phyloP scores from a whole-genome alignment of 2,888 invertebrate genomes.

The Zonitis immaculata region DNA sequence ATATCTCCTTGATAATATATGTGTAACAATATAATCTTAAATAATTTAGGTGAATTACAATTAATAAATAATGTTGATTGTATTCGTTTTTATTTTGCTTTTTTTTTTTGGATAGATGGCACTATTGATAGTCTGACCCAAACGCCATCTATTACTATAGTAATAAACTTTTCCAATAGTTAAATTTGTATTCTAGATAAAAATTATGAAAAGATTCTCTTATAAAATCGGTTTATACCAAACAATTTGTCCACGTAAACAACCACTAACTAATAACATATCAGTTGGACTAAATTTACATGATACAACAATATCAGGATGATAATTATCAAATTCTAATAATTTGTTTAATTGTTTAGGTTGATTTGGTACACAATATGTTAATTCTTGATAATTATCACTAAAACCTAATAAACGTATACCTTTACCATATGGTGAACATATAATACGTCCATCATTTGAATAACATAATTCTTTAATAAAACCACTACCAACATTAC shows the following conservation, averaged over 20 bases:
- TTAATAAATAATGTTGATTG: background rate
- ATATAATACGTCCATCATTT: slow-evolving; percentile 82
- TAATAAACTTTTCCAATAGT: too few relatives aligned
- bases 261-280: slow-evolving; percentile 84
- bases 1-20: too few relatives aligned
- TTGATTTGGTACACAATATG: slow-evolving; percentile 58
- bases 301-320: slow-evolving; percentile 80
- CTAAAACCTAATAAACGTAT: slow-evolving; percentile 80
- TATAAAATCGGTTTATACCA: slow-evolving; percentile 76
- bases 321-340: slow-evolving; percentile 65
- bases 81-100: background rate
- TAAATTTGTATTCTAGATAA: too few relatives aligned
- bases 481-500: slow-evolving; percentile 83
- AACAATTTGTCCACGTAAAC: slow-evolving; percentile 79
- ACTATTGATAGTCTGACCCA: too few relatives aligned
- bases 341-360: slow-evolving; percentile 59
- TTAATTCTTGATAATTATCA: slow-evolving; percentile 71
- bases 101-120: too few relatives aligned
- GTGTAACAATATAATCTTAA: too few relatives aligned
- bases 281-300: slow-evolving; percentile 86
- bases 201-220: too few relatives aligned
- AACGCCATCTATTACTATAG: too few relatives aligned
- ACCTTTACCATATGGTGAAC: slow-evolving; percentile 85
- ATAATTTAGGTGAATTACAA: background rate
- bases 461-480: slow-evolving; percentile 93